phyloP scores from a whole-genome alignment of 2,888 invertebrate species.

The Drosophila antonietae region DNA sequence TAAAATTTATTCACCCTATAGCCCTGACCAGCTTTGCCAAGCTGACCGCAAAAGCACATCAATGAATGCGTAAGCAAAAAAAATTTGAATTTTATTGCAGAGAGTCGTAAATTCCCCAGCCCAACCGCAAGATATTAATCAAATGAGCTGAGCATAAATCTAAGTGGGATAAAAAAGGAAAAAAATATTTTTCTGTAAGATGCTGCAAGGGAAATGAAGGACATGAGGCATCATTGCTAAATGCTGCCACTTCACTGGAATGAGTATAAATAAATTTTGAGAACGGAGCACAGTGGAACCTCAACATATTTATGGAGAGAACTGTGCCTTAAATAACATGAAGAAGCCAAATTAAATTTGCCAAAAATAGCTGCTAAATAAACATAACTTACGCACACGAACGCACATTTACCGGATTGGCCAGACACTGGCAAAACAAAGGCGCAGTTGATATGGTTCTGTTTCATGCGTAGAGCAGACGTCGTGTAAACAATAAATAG shows the following conservation, averaged over 20 bases:
- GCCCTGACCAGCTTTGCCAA: slow-evolving; percentile 22
- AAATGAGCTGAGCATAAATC: slow-evolving; percentile 70
- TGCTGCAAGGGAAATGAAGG: slow-evolving; percentile 33
- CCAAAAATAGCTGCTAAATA: slow-evolving; percentile 49
- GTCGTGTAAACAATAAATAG: slow-evolving; percentile 70
- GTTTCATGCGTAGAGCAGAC: slow-evolving; percentile 26
- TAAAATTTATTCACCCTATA: slow-evolving; percentile 33
- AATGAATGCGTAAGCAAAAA: slow-evolving; percentile 42
- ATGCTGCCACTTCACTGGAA: slow-evolving; percentile 28
- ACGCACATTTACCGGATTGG: slow-evolving; percentile 22
- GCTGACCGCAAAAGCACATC: slow-evolving; percentile 40
- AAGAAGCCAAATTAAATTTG: slow-evolving; percentile 56
- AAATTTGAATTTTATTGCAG: slow-evolving; percentile 40
- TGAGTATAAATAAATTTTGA: slow-evolving; percentile 55
- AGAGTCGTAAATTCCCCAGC: slow-evolving; percentile 47
- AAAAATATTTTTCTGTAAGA: slow-evolving; percentile 16
- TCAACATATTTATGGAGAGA: slow-evolving; percentile 10
- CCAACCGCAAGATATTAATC: slow-evolving; percentile 63
- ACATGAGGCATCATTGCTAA: slow-evolving; percentile 43
- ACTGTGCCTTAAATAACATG: slow-evolving; percentile 48
- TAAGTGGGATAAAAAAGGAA: slow-evolving; percentile 35
- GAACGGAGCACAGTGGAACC: background rate
- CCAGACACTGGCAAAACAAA: slow-evolving; percentile 66
- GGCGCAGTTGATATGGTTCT: slow-evolving; percentile 16
- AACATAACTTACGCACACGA: slow-evolving; percentile 37